Percentiles rank a stretch among this genome's conserved stretches.
Conservation (phyloP, 2,113 vertebrate genomes). For the Apus apus region DNA sequence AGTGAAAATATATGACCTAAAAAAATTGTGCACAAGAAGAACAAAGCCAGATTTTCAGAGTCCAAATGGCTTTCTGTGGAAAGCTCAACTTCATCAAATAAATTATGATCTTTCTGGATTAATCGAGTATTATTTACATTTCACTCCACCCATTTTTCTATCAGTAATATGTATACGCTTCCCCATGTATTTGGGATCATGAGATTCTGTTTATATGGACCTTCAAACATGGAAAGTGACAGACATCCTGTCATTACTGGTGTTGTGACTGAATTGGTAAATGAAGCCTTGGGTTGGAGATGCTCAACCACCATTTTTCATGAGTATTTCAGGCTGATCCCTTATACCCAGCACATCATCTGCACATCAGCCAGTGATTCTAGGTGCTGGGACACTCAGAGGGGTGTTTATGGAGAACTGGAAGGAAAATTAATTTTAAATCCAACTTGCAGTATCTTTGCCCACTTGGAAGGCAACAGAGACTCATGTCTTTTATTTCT, state of each 20-base stretch:
- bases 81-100: background rate
- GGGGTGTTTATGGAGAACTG: rapidly evolving
- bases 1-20: background rate
- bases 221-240: background rate
- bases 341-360: background rate
- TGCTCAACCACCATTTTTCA: background rate
- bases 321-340: background rate
- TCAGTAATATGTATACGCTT: background rate
- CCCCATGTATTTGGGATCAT: background rate
- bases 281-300: background rate
- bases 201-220: background rate
- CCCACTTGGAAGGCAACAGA: background rate
- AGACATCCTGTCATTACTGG: background rate
- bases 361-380: background rate
- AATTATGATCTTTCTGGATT: background rate
- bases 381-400: background rate
- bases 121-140: background rate
- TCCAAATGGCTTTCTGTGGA: background rate
- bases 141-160: background rate
- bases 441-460: background rate
- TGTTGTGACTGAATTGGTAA: background rate
- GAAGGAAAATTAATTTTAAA: background rate
- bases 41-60: background rate
- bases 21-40: background rate
- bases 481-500: background rate